Evolutionary conservation across 2,888 invertebrate species (phyloP), one percentile per base, ranked within the genome.

Genomic region (Tuta absoluta): DNA sequence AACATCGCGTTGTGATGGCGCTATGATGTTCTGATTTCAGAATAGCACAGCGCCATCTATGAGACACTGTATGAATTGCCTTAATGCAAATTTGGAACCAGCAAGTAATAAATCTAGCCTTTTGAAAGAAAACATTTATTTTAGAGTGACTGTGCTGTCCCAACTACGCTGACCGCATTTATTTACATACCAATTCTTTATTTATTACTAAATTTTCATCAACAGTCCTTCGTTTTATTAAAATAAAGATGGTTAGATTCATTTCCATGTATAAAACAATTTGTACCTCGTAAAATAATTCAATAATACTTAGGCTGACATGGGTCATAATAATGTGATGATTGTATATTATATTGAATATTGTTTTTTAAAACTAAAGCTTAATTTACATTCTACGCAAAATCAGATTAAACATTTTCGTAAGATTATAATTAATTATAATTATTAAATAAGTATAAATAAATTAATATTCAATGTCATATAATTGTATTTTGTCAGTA

Each of bases 271-370:
- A 49, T 49, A 49, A 49, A 53, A 24, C n/a, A 24, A 24, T 53
- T 51, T 14, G 21, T 53, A 24, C 10, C 1, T 53, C 2, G 24
- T 17, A 68, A 72, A 69, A 72, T 68, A 78, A 76, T 77, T 75
- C 71, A 79, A 75, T 76, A 86, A 85, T 88, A 88, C 85, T 87
- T 84, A 86, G 80, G 79, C 80, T 87, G 87, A 86, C 82, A 86
- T 77, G 75, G 14, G 41, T n/a, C 1, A 41, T 1, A n/a, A 12
- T 41, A 41, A 41, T 41, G 41, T 72, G 75, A 80, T 72, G 74
- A 75, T 74, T 78, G 75, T 74, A 75, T 71, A 71, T 69, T 70
- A 71, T 74, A 72, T 75, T 72, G 66, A 71, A 71, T 73, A 71
- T 67, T 68, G 74, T 82, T 81, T 11, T 53, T 63, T 56, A 77